Evolutionary conservation across 2,797 vertebrate species (phyloP).

Genomic region (Anguilla megastoma): DNA sequence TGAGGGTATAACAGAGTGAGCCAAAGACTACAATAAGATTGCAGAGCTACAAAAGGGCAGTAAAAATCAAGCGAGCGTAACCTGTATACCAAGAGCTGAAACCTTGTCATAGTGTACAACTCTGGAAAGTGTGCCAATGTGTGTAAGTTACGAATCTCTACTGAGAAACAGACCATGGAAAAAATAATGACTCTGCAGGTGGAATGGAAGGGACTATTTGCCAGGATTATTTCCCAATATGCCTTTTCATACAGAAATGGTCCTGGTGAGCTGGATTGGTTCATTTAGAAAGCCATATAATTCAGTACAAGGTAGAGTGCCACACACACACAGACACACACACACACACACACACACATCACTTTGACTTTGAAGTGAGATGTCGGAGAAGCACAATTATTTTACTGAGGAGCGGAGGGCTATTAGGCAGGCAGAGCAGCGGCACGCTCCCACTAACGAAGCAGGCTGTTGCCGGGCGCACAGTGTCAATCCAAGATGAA

Average conservation of each 20-base stretch:
- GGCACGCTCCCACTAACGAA: neutral
- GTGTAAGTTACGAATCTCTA: neutral
- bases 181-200: neutral
- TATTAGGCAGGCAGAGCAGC: neutral
- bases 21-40: neutral
- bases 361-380: neutral
- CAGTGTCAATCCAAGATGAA: neutral
- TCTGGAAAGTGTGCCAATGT: neutral
- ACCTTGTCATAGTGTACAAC: neutral
- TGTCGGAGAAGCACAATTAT: slow-evolving; percentile 9
- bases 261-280: neutral
- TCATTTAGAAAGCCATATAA: neutral
- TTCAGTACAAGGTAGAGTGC: neutral
- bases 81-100: neutral
- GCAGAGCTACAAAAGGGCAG: neutral
- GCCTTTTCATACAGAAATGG: neutral
- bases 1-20: neutral
- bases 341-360: neutral
- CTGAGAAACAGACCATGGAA: neutral
- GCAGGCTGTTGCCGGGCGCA: neutral
- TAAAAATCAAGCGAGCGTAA: neutral
- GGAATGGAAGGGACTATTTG: neutral
- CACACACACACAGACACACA: neutral
- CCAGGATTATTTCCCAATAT: neutral
- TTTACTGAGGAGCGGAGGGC: neutral